Evolutionary conservation across 2,888 invertebrate species (phyloP), one percentile per base, ranked within the genome.

Genomic region (Polietes domitor): DNA sequence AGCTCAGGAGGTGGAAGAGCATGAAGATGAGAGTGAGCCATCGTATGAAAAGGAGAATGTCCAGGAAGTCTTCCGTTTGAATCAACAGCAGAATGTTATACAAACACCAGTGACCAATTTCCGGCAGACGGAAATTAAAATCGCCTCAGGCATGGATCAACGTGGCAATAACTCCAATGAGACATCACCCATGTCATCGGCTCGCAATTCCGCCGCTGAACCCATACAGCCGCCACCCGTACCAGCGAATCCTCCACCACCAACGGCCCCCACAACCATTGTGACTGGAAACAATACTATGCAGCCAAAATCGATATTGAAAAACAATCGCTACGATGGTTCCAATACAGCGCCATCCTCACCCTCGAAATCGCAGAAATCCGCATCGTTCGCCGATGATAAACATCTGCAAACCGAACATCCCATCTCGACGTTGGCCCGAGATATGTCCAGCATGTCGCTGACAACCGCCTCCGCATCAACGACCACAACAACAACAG

Each of bases 1-100:
- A 68, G 98, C 98, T 2, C 96, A 96, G 89, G 97, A 97, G 92
- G 94, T 94, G 41, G 94, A 94, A 79, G 94, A 94, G 86, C 94
- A 94, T 85, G 96, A 95, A 87, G 96, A 95, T 76, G 96, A 96
- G 72, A 95, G 95, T 84, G 92, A 92, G 47, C 87, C 88, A 10
- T 86, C 88, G 10, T 92, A 90, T 76, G 90, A 90, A 77, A 92
- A 92, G 86, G 92, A 92, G 12, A 91, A 89, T 78, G 92, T 93
- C 10, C 94, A 94, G 83, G 94, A 94, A 70, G 90, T 94, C 5
- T 89, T 94, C 19, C 91, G 94, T 4, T 91, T 93, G 82, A 92
- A 93, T 12, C 91, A 91, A 24, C 92, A 91, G 77, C 86, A 90
- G 50, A 92, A 88, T 92, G 87, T 92, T 93, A 89, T 93, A 90